These are phyloP conservation scores for Lordiphosa collinella DNA, from an alignment of 1,140 invertebrate genomes.

Conservation along the genomic window DNA sequence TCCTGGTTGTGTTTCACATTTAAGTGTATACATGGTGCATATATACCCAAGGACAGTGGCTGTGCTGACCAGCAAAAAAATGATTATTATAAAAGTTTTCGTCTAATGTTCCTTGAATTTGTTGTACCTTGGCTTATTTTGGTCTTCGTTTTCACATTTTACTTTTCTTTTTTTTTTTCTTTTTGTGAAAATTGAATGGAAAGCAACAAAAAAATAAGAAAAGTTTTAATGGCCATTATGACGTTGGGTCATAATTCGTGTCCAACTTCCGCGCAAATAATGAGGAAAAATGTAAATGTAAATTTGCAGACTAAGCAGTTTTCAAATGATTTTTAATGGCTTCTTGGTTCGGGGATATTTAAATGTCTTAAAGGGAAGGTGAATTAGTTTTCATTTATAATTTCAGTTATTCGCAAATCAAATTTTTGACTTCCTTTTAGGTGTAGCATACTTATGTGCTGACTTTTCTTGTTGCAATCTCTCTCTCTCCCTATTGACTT, in stretches of 20 bases:
- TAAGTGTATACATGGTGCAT: slow-evolving; percentile 33
- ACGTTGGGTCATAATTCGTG: slow-evolving; percentile 70
- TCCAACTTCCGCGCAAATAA: slow-evolving; percentile 47
- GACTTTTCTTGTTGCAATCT: too few relatives aligned
- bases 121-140: slow-evolving; percentile 41
- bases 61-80: slow-evolving; percentile 19
- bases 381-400: too few relatives aligned
- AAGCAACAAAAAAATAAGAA: slow-evolving; percentile 36
- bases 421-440: too few relatives aligned
- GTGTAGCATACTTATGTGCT: too few relatives aligned
- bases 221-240: slow-evolving; percentile 69
- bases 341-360: slow-evolving; percentile 35
- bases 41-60: slow-evolving; percentile 52
- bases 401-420: too few relatives aligned
- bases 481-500: too few relatives aligned
- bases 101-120: slow-evolving; percentile 47
- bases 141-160: slow-evolving; percentile 7
- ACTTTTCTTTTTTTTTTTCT: background rate
- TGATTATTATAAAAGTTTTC: slow-evolving; percentile 73
- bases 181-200: slow-evolving; percentile 1
- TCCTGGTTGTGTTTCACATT: slow-evolving; percentile 33
- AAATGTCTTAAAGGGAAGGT: background rate
- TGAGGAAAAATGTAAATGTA: slow-evolving; percentile 44
- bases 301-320: slow-evolving; percentile 69
- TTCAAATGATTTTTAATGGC: slow-evolving; percentile 70